phyloP scores from a whole-genome alignment of 2,888 invertebrate genomes.

The Idaea straminata region DNA sequence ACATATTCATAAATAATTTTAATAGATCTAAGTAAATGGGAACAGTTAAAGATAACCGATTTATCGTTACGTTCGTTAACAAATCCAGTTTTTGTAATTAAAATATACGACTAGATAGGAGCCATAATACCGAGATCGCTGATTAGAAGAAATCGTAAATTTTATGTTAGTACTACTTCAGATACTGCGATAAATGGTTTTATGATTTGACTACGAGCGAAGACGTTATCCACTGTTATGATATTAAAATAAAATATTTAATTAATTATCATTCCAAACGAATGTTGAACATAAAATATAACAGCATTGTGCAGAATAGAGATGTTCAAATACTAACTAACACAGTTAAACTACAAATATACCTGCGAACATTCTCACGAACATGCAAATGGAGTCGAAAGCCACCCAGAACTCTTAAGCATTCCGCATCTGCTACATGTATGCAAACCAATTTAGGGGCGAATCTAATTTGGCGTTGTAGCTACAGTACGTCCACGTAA shows the following conservation, averaged over 20 bases:
- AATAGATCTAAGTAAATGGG: conserved; percentile 22
- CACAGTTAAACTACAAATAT: conserved; percentile 18
- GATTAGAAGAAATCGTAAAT: conserved; percentile 37
- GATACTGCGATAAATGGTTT: conserved; percentile 11
- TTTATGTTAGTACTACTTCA: conserved; percentile 33
- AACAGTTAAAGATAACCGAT: conserved; percentile 31
- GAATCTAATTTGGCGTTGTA: conserved; percentile 65
- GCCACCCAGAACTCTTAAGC: conserved; percentile 33
- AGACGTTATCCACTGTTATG: conserved; percentile 5
- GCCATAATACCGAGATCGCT: conserved; percentile 34
- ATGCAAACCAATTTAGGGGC: conserved; percentile 60
- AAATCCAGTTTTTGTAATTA: conserved; percentile 43
- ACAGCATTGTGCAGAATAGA: neutral
- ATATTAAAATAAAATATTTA: conserved; percentile 1
- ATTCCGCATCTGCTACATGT: conserved; percentile 42
- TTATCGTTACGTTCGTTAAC: conserved; percentile 34
- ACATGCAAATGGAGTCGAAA: conserved; percentile 31
- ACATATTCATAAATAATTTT: conserved; percentile 1
- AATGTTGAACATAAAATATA: conserved; percentile 15
- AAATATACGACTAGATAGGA: conserved; percentile 43
- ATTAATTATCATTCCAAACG: neutral
- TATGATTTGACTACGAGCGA: conserved; percentile 5
- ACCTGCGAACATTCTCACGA: conserved; percentile 24
- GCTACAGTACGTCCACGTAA: conserved; percentile 56
- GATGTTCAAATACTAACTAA: conserved; percentile 12